These are phyloP conservation scores for Uloborus plumipes DNA, from an alignment of 2,888 invertebrate species.

Conservation along the genomic window DNA sequence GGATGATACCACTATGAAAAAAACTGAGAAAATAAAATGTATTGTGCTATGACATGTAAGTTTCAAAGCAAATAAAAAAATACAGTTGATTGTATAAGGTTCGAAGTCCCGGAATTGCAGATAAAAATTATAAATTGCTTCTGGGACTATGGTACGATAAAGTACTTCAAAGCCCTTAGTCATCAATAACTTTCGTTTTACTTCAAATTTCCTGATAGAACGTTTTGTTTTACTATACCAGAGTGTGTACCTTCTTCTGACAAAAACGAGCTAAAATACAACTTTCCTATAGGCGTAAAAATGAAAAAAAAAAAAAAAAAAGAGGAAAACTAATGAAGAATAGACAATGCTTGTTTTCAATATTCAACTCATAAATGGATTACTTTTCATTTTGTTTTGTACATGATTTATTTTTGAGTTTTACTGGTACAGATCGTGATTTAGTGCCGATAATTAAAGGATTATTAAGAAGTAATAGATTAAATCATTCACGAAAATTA, in stretches of 20 bases:
- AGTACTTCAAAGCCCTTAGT: constrained; percentile 46
- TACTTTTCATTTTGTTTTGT: constrained; percentile 30
- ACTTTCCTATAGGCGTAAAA: constrained; percentile 18
- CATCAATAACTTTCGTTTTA: constrained; percentile 57
- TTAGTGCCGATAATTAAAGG: not conserved
- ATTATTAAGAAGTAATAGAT: too few species aligned
- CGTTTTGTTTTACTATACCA: constrained; percentile 30
- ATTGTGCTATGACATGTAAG: not conserved
- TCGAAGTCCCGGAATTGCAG: constrained; percentile 17
- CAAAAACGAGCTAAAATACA: constrained; percentile 34
- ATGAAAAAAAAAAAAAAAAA: not conserved
- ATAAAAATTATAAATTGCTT: constrained; percentile 58
- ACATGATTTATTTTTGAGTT: constrained; percentile 27
- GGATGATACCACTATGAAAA: too few species aligned
- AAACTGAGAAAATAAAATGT: constrained; percentile 3
- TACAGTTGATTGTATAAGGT: constrained; percentile 31
- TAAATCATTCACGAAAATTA: not conserved
- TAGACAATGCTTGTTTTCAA: not conserved
- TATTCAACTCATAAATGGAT: constrained; percentile 19
- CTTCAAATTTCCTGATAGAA: constrained; percentile 31
- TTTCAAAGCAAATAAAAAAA: not conserved
- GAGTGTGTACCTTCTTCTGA: constrained; percentile 28
- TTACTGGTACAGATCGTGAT: not conserved
- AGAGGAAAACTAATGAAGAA: constrained; percentile 51
- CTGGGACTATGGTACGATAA: constrained; percentile 50